phyloP scores from a whole-genome alignment of 2,797 vertebrate species.

The Taenioides sp. region DNA sequence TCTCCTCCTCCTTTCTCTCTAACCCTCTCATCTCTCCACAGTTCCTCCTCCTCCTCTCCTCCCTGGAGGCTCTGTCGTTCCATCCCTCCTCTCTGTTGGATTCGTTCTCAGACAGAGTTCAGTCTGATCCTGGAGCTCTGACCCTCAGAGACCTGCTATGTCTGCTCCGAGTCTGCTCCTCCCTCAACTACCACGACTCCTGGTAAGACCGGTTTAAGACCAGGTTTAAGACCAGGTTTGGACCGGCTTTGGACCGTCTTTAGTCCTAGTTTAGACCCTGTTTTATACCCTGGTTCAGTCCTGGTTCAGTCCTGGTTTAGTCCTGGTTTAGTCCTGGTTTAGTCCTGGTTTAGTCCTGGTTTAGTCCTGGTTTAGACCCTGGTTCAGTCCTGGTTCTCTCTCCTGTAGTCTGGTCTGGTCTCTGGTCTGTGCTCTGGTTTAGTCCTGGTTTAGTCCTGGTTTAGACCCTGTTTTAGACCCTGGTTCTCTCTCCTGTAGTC shows the following conservation, averaged over 20 bases:
- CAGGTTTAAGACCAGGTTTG: not conserved
- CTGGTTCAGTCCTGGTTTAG: not conserved
- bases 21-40: not conserved
- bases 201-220: not conserved
- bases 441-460: too few species aligned
- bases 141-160: slow-evolving; percentile 70
- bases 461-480: too few species aligned
- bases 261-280: not conserved
- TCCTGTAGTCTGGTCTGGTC: slow-evolving; percentile 73
- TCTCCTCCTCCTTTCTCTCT: not conserved
- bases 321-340: not conserved
- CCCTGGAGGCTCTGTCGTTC: slow-evolving; percentile 77
- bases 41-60: slow-evolving; percentile 67
- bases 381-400: too few species aligned
- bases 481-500: too few species aligned
- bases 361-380: not conserved
- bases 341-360: not conserved
- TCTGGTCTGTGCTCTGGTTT: slow-evolving; percentile 67
- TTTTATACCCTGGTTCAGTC: not conserved
- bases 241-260: not conserved
- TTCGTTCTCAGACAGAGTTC: slow-evolving; percentile 75
- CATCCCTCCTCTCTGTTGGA: slow-evolving; percentile 80
- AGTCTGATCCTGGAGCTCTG: slow-evolving; percentile 70
- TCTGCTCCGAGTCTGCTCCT: slow-evolving; percentile 80
- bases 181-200: slow-evolving; percentile 75